These are phyloP conservation scores for Eunapius fragilis DNA, from an alignment of 37 sponge, comb jelly and placozoan species.

Conservation along the genomic window DNA sequence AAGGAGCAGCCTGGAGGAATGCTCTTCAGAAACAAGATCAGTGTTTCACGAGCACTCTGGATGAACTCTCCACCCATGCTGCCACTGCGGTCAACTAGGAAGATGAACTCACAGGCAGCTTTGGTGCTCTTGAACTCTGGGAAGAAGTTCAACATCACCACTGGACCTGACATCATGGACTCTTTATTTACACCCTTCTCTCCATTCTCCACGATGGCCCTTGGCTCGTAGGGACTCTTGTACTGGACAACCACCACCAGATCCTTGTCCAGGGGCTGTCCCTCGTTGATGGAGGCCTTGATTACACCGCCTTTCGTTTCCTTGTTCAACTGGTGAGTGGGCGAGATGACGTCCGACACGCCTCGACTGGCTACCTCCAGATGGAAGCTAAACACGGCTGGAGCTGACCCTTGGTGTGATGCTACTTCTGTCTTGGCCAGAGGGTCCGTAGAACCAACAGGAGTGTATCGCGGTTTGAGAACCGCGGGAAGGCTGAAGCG, in stretches of 20 bases:
- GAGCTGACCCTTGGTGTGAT: background rate
- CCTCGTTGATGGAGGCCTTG: slow-evolving; percentile 1
- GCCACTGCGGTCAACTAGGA: slow-evolving; percentile 79
- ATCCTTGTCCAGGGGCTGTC: slow-evolving; percentile 20
- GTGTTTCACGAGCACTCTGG: too few species aligned
- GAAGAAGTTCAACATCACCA: slow-evolving; percentile 75
- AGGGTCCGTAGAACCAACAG: slow-evolving; percentile 26
- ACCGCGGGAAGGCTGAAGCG: slow-evolving; percentile 52
- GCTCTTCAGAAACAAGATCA: slow-evolving; percentile 76
- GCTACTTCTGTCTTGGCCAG: slow-evolving; percentile 5
- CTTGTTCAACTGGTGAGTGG: background rate
- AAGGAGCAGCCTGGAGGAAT: slow-evolving; percentile 70
- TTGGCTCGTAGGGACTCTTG: slow-evolving; percentile 38
- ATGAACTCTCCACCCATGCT: slow-evolving; percentile 76
- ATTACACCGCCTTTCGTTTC: background rate
- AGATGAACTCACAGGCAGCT: slow-evolving; percentile 73
- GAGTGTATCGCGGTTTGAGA: slow-evolving; percentile 53
- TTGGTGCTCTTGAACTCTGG: slow-evolving; percentile 44
- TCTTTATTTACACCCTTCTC: background rate
- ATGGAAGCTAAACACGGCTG: slow-evolving; percentile 34
- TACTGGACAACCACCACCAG: slow-evolving; percentile 52
- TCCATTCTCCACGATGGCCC: slow-evolving; percentile 36
- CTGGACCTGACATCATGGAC: slow-evolving; percentile 37
- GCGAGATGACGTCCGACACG: background rate
- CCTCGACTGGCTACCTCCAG: slow-evolving; percentile 28